These are phyloP conservation scores for Meleagris gallopavo DNA, from an alignment of 2,113 vertebrate genomes.

Conservation along the genomic window DNA sequence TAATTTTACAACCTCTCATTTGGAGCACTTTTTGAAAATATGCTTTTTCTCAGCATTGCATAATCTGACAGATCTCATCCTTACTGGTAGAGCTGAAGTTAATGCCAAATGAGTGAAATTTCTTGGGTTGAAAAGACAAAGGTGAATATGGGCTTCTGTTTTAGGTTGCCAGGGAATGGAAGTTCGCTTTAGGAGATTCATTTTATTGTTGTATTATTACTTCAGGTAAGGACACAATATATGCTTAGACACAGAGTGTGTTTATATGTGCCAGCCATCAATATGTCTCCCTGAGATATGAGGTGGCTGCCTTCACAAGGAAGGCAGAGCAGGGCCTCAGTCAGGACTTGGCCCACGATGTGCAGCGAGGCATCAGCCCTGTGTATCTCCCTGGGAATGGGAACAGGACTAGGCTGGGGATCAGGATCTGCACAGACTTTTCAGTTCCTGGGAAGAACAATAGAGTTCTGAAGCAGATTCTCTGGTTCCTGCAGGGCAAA, in stretches of 20 bases:
- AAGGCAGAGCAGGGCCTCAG: not conserved
- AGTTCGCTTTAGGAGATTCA: not conserved
- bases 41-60: not conserved
- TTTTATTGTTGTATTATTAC: not conserved
- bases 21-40: not conserved
- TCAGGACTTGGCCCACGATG: rapidly evolving
- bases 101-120: not conserved
- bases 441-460: not conserved
- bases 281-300: rapidly evolving
- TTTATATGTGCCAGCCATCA: not conserved
- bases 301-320: not conserved
- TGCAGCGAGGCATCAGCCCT: not conserved
- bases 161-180: not conserved
- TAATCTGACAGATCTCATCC: not conserved
- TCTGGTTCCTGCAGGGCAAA: not conserved
- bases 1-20: not conserved
- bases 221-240: not conserved
- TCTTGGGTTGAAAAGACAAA: not conserved
- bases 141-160: not conserved
- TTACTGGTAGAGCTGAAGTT: not conserved
- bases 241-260: rapidly evolving
- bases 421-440: not conserved
- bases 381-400: not conserved
- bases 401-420: rapidly evolving
- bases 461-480: not conserved